Evolutionary conservation across 2,113 vertebrate species (phyloP), one percentile per base, ranked within the genome.

Genomic region (Ellobius talpinus): DNA sequence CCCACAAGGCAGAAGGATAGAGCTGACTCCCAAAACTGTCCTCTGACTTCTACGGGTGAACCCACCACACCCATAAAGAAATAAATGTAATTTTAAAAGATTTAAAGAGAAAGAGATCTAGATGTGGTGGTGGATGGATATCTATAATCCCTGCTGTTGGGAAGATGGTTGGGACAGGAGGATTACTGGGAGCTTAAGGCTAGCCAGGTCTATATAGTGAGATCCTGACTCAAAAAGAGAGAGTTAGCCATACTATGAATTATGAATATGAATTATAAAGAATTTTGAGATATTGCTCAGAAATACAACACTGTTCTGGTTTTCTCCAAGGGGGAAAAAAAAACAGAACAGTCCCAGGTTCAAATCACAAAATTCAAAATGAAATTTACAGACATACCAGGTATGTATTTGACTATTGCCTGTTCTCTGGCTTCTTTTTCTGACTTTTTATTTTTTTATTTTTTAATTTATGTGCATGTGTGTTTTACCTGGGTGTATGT

Each of bases 311-410:
- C 42, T 55, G 36, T 79, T 85, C 36, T 95, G 42, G 58, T 94
- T 94, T 94, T 82, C 39, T 52, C 45, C 31, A n/a, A 77, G 55
- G 13, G n/a, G 4, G 65, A 79, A 74, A 93, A 58, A 21, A 58
- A 89, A 39, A 33, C 47, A 85, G 39, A 79, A 39, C 70, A 73
- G 89, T 85, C 84, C 63, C 91, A 58, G 50, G 52, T 58, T 29
- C 63, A 96, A 95, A 95, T 66, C 73, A 91, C 91, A 94, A 90
- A 90, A 55, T 96, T 95, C 79, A 73, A 79, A 84, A 88, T 88
- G 92, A 76, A 76, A 84, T 93, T 93, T 76, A 78, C 68, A 77
- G 87, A 79, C 82, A 91, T 0, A 1, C 58, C 42, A 14, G 52
- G 90, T 74, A 79, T 91, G 50, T 63, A 47, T 91, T 77, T 52